Evolutionary conservation across 2,797 vertebrate species (phyloP).

Genomic region (Erpetoichthys calabaricus): DNA sequence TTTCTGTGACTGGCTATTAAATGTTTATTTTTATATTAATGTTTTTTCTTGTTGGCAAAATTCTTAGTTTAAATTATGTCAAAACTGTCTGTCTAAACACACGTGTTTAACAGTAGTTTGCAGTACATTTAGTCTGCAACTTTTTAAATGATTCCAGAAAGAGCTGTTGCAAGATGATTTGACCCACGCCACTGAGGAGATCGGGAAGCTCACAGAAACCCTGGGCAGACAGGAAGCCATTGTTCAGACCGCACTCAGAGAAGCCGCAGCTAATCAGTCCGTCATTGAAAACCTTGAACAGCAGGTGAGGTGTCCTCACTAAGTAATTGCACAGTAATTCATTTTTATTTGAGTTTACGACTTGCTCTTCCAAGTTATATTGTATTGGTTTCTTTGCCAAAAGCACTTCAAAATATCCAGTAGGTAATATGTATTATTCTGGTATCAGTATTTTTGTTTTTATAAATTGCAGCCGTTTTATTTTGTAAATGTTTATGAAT

Average conservation of each 20-base stretch:
- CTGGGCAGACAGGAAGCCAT: constrained; percentile 63
- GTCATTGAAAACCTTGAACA: constrained; percentile 59
- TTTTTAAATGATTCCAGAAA: constrained; percentile 36
- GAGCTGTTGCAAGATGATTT: constrained; percentile 81
- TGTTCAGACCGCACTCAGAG: constrained; percentile 61
- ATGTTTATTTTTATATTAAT: no score
- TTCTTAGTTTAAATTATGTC: no score
- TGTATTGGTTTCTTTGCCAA: neutral
- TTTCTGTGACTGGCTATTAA: no score
- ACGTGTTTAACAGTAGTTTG: no score
- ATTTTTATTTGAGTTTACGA: no score
- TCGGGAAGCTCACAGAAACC: constrained; percentile 68
- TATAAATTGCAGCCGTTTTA: neutral
- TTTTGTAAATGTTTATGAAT: no score
- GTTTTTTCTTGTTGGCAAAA: no score
- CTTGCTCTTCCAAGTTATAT: neutral
- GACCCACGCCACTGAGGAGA: constrained; percentile 64
- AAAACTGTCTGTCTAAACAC: no score
- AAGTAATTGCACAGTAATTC: no score
- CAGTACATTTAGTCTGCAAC: no score
- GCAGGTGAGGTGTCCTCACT: constrained; percentile 42
- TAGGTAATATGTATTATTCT: no score
- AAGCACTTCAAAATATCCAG: no score
- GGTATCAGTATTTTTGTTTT: neutral
- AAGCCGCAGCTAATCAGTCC: constrained; percentile 50